phyloP scores from a whole-genome alignment of 2,888 invertebrate genomes.

The Xestia c-nigrum region DNA sequence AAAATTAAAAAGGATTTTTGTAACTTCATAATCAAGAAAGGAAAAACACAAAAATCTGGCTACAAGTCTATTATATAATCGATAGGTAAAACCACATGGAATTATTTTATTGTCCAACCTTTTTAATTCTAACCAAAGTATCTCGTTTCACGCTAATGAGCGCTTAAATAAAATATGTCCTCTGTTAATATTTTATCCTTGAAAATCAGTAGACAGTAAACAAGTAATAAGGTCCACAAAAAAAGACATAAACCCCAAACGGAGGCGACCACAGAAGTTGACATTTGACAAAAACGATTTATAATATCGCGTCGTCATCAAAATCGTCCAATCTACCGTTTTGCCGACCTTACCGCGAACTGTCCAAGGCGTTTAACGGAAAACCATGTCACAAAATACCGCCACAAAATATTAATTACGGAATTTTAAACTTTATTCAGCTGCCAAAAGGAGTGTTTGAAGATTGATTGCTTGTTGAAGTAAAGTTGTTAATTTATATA shows the following conservation, averaged over 20 bases:
- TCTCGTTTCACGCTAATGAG: constrained; percentile 29
- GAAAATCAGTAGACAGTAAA: constrained; percentile 62
- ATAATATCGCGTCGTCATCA: constrained; percentile 83
- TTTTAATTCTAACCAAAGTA: neutral
- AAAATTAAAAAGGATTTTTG: neutral
- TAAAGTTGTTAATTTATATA: constrained; percentile 77
- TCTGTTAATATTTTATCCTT: constrained; percentile 52
- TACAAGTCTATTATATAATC: neutral
- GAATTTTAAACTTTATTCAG: constrained; percentile 62
- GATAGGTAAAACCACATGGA: neutral
- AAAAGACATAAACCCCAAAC: constrained; percentile 67
- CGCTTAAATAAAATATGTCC: constrained; percentile 40
- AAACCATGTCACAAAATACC: constrained; percentile 66
- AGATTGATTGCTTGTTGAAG: neutral
- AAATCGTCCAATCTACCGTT: constrained; percentile 89
- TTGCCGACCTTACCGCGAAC: constrained; percentile 88
- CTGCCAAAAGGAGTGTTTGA: constrained; percentile 30
- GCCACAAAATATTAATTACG: neutral
- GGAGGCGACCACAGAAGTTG: constrained; percentile 88
- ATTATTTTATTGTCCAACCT: neutral
- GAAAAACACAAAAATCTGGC: neutral
- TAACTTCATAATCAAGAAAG: neutral
- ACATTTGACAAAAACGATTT: constrained; percentile 89
- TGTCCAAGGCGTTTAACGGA: constrained; percentile 86
- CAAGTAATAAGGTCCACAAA: constrained; percentile 56